Conservation (phyloP, 2,888 invertebrate species). For the Lottia gigantea region DNA sequence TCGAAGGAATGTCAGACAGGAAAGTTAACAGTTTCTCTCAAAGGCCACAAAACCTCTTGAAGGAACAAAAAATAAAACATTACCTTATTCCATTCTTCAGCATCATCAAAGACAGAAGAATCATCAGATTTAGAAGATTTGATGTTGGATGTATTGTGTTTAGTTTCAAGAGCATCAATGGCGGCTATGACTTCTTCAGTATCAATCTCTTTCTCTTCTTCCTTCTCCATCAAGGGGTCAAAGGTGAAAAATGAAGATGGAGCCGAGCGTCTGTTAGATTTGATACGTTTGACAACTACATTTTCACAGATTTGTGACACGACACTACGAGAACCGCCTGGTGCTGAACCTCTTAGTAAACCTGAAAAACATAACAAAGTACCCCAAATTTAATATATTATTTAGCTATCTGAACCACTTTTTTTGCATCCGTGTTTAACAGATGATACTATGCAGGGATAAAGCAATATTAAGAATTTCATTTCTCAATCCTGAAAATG, state of each 20-base stretch:
- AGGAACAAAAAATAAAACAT: not conserved
- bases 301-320: slow-evolving; percentile 59
- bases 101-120: slow-evolving; percentile 31
- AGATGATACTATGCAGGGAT: too few species aligned
- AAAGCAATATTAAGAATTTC: too few species aligned
- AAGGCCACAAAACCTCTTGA: not conserved
- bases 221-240: slow-evolving; percentile 55
- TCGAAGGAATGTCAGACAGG: too few species aligned
- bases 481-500: too few species aligned
- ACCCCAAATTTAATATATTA: too few species aligned
- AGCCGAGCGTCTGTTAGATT: slow-evolving; percentile 43
- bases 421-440: too few species aligned
- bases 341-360: slow-evolving; percentile 60
- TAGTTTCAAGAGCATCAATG: slow-evolving; percentile 24
- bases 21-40: too few species aligned
- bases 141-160: slow-evolving; percentile 11
- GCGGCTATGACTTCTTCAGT: slow-evolving; percentile 31
- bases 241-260: slow-evolving; percentile 43
- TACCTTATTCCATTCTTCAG: slow-evolving; percentile 89
- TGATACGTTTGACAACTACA: slow-evolving; percentile 36
- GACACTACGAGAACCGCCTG: slow-evolving; percentile 52
- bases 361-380: slow-evolving; percentile 40
- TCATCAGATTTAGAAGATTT: slow-evolving; percentile 16
- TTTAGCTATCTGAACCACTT: too few species aligned
- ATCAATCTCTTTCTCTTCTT: slow-evolving; percentile 43